These are phyloP conservation scores for Linnaemya vulpina DNA, from an alignment of 2,888 invertebrate genomes.

Conservation along the genomic window DNA sequence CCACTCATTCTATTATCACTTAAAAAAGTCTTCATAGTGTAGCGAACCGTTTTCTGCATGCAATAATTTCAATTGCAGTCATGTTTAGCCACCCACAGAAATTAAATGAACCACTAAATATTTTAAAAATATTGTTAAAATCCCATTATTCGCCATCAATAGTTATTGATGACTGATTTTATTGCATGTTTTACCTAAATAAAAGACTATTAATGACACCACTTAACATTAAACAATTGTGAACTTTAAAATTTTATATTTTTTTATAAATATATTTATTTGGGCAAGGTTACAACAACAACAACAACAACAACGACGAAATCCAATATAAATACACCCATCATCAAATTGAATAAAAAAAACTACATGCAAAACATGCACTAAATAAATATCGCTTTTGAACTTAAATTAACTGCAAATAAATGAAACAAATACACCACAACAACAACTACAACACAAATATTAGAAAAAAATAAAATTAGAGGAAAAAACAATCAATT, in stretches of 20 bases:
- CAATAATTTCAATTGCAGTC: too few relatives aligned
- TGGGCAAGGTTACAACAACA: slow-evolving; percentile 34
- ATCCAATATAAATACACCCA: neutral
- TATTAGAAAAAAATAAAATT: slow-evolving; percentile 25
- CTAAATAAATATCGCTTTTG: slow-evolving; percentile 57
- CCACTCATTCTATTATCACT: too few relatives aligned
- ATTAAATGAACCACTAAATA: neutral
- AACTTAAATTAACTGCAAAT: slow-evolving; percentile 58
- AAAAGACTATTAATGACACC: slow-evolving; percentile 1
- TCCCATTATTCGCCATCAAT: slow-evolving; percentile 10
- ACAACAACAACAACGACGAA: neutral
- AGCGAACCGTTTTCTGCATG: too few relatives aligned
- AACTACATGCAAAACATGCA: slow-evolving; percentile 39
- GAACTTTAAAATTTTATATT: slow-evolving; percentile 50
- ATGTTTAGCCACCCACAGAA: too few relatives aligned
- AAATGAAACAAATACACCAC: neutral
- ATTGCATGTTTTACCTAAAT: slow-evolving; percentile 34
- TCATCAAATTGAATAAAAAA: slow-evolving; percentile 7
- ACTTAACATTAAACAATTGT: slow-evolving; percentile 16
- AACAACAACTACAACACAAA: neutral
- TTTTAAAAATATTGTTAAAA: neutral
- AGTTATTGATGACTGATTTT: neutral
- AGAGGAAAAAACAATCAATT: slow-evolving; percentile 54
- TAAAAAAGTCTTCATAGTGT: too few relatives aligned
- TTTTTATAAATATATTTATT: slow-evolving; percentile 12